A percentile compares a stretch with the other conserved stretches of the same genome.
Conservation (phyloP, 1,140 invertebrate genomes). For the Galendromus occidentalis region DNA sequence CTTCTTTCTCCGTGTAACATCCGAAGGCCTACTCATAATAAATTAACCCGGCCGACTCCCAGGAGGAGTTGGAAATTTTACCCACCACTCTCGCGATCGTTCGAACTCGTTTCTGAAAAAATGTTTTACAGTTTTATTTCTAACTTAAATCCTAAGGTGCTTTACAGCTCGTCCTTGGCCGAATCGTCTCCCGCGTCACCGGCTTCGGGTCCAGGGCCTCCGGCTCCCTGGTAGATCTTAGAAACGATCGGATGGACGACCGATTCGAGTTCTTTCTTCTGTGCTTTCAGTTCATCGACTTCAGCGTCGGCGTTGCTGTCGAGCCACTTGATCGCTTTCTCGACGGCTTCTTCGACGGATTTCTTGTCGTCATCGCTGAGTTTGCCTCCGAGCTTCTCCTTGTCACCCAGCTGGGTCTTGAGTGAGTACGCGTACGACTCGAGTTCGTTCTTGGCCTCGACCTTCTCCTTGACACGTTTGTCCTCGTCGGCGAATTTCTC, state of each 20-base stretch:
- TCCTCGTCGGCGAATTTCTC: constrained; percentile 98
- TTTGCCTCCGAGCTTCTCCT: constrained; percentile 92
- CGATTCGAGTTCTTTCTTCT: constrained; percentile 91
- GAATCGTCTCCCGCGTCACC: constrained; percentile 43
- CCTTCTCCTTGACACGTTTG: constrained; percentile 86
- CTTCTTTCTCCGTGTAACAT: neutral
- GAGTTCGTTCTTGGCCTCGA: constrained; percentile 66
- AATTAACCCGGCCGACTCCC: neutral
- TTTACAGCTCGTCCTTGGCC: constrained; percentile 68
- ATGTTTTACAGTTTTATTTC: neutral
- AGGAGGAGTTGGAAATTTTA: neutral
- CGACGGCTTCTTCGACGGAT: constrained; percentile 82
- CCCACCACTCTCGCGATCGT: neutral
- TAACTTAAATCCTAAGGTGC: neutral
- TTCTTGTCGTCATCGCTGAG: constrained; percentile 72
- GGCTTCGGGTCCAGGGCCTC: constrained; percentile 41
- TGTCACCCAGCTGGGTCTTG: constrained; percentile 91
- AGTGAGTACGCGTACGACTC: constrained; percentile 95
- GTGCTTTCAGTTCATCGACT: constrained; percentile 76
- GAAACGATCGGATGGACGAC: constrained; percentile 92
- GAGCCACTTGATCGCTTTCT: constrained; percentile 94
- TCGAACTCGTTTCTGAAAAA: neutral
- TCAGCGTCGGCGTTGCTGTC: constrained; percentile 88
- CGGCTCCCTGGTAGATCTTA: constrained; percentile 77
- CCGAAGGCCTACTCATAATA: neutral